Evolutionary conservation across 2,888 invertebrate genomes (phyloP), one percentile per base, ranked within the genome.

Genomic region (Tachina grossa): DNA sequence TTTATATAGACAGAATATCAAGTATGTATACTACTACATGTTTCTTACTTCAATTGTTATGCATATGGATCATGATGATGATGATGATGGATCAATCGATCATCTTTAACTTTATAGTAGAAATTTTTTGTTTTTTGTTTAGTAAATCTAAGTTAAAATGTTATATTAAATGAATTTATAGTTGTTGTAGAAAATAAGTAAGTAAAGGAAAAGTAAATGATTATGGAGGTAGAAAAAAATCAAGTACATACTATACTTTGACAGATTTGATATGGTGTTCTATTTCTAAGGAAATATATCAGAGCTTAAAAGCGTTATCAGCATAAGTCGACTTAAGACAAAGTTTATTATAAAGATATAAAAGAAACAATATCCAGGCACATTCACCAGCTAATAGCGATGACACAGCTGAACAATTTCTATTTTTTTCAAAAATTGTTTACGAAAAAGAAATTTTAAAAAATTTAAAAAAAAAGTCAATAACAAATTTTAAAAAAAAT

Each of bases 151-250:
- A 69, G 59, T 69, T 69, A 45, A 69, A 57, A 59, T 11, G 77
- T 77, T 77, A 41, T 49, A 76, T 41, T 41, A 59, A 19, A 49
- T 66, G 57, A 57, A 45, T 68, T 77, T 77, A 66, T 77, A 57
- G 31, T 51, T 59, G 68, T 69, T 78, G 68, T 69, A 78, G 31
- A 61, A 61, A 19, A 16, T 22, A 65, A 59, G 16, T 43, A 22
- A 31, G 11, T 9, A 22, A 31, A n/a, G 31, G 45, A 45, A 11
- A 31, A 57, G 14, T 14, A 57, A 13, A 5, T 57, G 31, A 6
- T 31, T 31, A 31, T 31, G 31, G 31, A 57, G 5, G 16, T 53
- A n/a, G 16, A 53, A 9, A 9, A 53, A 19, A 53, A 31, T 6
- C 31, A 43, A 53, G 16, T 11, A 16, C 31, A 13, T 9, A 45